phyloP scores from a whole-genome alignment of 2,113 vertebrate species.

The Menura novaehollandiae region DNA sequence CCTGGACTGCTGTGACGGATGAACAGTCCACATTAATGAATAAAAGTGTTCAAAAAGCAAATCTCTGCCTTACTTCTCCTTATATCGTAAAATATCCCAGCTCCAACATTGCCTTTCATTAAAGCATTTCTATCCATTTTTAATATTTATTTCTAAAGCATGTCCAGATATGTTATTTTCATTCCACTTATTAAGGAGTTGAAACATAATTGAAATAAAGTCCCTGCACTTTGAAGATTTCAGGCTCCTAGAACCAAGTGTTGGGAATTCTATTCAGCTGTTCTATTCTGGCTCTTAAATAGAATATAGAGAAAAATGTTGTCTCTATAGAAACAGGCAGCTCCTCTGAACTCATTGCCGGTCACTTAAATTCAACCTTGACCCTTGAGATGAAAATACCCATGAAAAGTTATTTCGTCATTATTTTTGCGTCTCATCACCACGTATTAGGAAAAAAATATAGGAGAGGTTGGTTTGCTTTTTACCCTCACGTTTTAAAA shows the following conservation, averaged over 20 bases:
- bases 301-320: not conserved
- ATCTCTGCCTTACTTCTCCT: not conserved
- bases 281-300: not conserved
- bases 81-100: not conserved
- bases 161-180: not conserved
- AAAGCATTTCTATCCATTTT: not conserved
- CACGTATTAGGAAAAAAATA: not conserved
- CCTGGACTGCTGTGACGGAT: not conserved
- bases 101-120: not conserved
- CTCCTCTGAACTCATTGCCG: not conserved
- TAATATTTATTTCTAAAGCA: not conserved
- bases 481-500: not conserved
- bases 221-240: not conserved
- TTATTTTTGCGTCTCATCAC: not conserved
- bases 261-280: not conserved
- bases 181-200: not conserved
- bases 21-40: not conserved
- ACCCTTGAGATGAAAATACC: not conserved
- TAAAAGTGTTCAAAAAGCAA: not conserved
- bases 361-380: not conserved
- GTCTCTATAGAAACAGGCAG: conserved; percentile 30
- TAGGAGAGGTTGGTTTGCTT: not conserved
- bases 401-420: not conserved
- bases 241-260: not conserved
- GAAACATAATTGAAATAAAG: not conserved